phyloP scores from a whole-genome alignment of 2,888 invertebrate species.

The Prosapia bicincta region DNA sequence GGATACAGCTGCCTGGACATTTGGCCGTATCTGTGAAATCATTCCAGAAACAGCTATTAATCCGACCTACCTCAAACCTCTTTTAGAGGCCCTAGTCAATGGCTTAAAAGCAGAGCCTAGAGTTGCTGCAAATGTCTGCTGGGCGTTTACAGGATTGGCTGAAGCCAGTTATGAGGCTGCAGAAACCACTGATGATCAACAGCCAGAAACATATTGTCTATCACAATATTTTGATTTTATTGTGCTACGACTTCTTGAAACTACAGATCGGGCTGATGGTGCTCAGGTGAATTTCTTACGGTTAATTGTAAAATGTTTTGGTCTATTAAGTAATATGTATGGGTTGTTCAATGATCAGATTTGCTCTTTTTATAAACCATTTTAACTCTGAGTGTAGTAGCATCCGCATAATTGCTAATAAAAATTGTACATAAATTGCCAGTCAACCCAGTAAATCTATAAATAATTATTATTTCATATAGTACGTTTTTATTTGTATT shows the following conservation, averaged over 20 bases:
- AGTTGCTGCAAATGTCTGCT: conserved; percentile 98
- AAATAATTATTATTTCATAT: too few species aligned
- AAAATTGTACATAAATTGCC: too few species aligned
- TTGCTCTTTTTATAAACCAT: too few species aligned
- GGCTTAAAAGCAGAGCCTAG: conserved; percentile 91
- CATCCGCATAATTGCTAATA: too few species aligned
- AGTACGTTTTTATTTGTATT: too few species aligned
- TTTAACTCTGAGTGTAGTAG: not conserved
- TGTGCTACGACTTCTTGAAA: conserved; percentile 84
- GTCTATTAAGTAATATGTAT: too few species aligned
- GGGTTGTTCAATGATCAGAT: too few species aligned
- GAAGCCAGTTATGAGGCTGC: conserved; percentile 95
- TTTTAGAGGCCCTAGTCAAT: conserved; percentile 75
- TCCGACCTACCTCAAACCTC: conserved; percentile 74
- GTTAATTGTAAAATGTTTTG: too few species aligned
- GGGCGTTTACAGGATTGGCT: conserved; percentile 94
- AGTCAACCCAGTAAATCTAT: too few species aligned
- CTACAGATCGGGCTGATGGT: conserved; percentile 92
- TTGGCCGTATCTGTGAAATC: conserved; percentile 96
- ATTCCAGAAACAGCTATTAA: conserved; percentile 94
- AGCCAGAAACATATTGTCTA: conserved; percentile 89
- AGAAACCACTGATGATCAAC: conserved; percentile 60
- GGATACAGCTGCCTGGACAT: conserved; percentile 98
- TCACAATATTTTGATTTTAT: conserved; percentile 93
- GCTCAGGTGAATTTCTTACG: too few species aligned